Evolutionary conservation across 2,797 vertebrate genomes (phyloP), one percentile per base, ranked within the genome.

Genomic region (Meda fulgida): DNA sequence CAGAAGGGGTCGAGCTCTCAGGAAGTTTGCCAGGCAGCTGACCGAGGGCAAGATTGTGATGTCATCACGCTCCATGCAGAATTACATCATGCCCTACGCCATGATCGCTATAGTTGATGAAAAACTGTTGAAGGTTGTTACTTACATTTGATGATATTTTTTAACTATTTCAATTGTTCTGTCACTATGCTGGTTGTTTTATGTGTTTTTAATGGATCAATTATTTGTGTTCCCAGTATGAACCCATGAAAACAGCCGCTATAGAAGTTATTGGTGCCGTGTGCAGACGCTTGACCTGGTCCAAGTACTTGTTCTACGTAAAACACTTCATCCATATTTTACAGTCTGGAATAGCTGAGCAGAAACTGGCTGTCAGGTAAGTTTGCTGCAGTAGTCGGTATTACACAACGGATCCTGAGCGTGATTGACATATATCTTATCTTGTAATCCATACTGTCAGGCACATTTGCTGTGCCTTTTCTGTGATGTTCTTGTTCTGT

Each of bases 11-110:
- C 96, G 98, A 73, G 97, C 97, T 10, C 92, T 99, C 89, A 96
- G 96, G 91, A 98, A 94, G 92, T 83, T 99, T 81, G 97, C 97
- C 78, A 98, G 97, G 89, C 97, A 98, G 69, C 95, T 99, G 80
- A 95, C 86, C 0, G 98, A 99, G 85, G 95, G 96, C 84, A 95
- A 92, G 2, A 90, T 97, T 83, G 71, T 92, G 69, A 92, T 99
- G 80, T 96, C 96, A 1, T 95, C 97, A 0, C 97, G 95, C 16
- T 96, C 97, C 3, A 95, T 99, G n/a, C 97, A 99, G 93, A 97
- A 96, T 88, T 99, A 97, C 90, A 95, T 99, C 90, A 97, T 99
- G 97, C 98, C 98, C 11, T 99, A 97, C 58, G 97, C 98, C 88
- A 96, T 96, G 90, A 96, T 95, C 0, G 94, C 96, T 8, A 87